Percentiles rank a stretch among this genome's conserved stretches.
Evolutionary conservation across 2,797 vertebrate species (phyloP).

Genomic region (Chaenodraco wilsoni): DNA sequence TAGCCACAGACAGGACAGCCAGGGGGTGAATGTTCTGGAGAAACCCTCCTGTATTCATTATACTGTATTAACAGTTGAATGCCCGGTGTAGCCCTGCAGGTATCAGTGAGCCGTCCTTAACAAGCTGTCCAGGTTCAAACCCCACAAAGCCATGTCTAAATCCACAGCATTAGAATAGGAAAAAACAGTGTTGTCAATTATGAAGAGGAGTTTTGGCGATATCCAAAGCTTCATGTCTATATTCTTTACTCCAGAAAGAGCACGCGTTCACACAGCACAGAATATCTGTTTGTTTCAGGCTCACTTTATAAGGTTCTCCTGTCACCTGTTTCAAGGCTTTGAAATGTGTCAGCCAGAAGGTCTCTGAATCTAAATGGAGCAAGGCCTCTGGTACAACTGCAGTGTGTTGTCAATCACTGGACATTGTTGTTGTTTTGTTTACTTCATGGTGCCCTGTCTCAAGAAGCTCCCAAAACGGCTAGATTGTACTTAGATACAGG

Average conservation of each 20-base stretch:
- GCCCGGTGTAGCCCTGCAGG: constrained; percentile 35
- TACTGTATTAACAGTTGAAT: constrained; percentile 26
- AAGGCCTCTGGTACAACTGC: constrained; percentile 4
- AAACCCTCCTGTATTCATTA: constrained; percentile 42
- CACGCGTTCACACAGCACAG: constrained; percentile 31
- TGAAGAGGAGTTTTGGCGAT: neutral
- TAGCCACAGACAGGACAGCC: constrained; percentile 29
- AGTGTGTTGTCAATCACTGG: constrained; percentile 42
- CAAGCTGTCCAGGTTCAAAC: constrained; percentile 16
- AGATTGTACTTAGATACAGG: neutral
- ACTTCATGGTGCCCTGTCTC: constrained; percentile 30
- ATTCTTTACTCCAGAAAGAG: constrained; percentile 27
- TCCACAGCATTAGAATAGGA: constrained; percentile 4
- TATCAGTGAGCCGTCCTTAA: constrained; percentile 33
- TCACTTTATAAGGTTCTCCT: constrained; percentile 6
- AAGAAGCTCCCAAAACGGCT: constrained; percentile 8
- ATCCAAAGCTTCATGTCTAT: constrained; percentile 3
- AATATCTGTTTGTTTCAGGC: neutral
- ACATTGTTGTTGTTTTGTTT: constrained; percentile 7
- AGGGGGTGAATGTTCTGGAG: constrained; percentile 32
- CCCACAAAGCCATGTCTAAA: constrained; percentile 48
- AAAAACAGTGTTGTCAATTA: neutral
- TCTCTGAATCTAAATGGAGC: neutral
- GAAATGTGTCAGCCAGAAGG: neutral
- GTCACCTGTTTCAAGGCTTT: constrained; percentile 1